These are phyloP conservation scores for Cheilosia vulpina DNA, from an alignment of 2,888 invertebrate species.

Conservation along the genomic window DNA sequence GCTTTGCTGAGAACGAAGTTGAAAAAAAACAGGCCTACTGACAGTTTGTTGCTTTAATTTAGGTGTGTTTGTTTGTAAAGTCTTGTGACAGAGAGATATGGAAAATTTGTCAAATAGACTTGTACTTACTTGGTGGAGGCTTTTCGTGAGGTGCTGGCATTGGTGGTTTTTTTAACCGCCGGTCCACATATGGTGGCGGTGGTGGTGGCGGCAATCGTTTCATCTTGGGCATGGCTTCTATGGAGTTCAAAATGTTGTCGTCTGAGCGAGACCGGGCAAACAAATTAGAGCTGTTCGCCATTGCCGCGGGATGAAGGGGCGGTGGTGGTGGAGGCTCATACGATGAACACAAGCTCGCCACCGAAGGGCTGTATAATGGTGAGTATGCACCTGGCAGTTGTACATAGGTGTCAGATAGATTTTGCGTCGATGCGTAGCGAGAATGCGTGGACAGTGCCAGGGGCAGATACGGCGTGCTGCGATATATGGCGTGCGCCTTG, in stretches of 20 bases:
- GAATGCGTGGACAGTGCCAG: conserved; percentile 88
- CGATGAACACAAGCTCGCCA: conserved; percentile 87
- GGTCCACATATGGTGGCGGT: conserved; percentile 84
- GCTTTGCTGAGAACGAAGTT: too few species aligned
- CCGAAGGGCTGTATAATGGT: conserved; percentile 87
- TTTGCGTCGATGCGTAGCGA: conserved; percentile 91
- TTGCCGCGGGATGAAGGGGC: conserved; percentile 85
- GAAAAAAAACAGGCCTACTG: too few species aligned
- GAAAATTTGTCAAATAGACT: not conserved
- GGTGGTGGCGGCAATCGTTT: conserved; percentile 86
- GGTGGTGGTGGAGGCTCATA: conserved; percentile 88
- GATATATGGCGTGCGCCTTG: conserved; percentile 90
- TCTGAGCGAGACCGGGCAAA: conserved; percentile 91
- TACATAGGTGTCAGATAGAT: conserved; percentile 90
- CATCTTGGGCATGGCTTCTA: conserved; percentile 85
- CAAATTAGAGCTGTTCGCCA: conserved; percentile 83
- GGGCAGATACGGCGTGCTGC: conserved; percentile 92
- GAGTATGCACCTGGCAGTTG: conserved; percentile 87
- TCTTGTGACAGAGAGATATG: too few species aligned
- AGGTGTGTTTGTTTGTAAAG: too few species aligned
- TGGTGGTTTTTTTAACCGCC: conserved; percentile 83
- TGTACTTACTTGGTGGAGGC: conserved; percentile 83
- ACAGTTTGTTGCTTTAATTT: too few species aligned
- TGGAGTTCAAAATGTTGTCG: conserved; percentile 90
- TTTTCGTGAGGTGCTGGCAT: conserved; percentile 84